These are phyloP conservation scores for Mythimna impura DNA, from an alignment of 2,888 invertebrate species.

Conservation along the genomic window DNA sequence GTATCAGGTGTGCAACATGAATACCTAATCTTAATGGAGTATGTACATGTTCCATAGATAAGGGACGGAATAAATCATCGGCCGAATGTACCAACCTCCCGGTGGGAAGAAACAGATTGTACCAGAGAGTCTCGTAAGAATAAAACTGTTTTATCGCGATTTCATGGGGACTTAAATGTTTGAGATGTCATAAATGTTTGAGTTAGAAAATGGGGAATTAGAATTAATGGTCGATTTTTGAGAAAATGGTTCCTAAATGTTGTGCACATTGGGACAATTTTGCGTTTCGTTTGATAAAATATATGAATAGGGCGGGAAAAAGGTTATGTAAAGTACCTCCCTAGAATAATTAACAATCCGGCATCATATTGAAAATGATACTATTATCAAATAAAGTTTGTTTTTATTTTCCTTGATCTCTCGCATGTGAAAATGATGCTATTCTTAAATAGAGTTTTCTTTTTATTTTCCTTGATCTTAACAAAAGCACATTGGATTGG, in stretches of 20 bases:
- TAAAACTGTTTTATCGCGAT: slow-evolving; percentile 64
- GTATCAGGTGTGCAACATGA: slow-evolving; percentile 88
- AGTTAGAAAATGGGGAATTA: slow-evolving; percentile 42
- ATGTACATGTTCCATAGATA: slow-evolving; percentile 79
- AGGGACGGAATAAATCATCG: slow-evolving; percentile 87
- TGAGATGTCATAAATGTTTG: slow-evolving; percentile 70
- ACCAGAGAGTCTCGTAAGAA: slow-evolving; percentile 60
- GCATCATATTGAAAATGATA: background rate
- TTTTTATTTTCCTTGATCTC: too few species aligned
- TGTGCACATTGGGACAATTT: background rate
- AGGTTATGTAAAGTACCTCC: background rate
- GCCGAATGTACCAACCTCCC: slow-evolving; percentile 82
- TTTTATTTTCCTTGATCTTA: too few species aligned
- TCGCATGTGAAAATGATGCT: background rate
- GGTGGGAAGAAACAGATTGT: slow-evolving; percentile 87
- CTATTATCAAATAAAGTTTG: background rate
- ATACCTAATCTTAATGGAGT: slow-evolving; percentile 89
- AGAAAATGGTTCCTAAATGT: background rate
- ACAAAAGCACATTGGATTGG: background rate
- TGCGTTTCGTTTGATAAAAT: background rate
- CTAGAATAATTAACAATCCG: background rate
- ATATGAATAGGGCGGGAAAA: background rate
- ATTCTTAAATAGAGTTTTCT: background rate
- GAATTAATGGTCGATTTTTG: slow-evolving; percentile 22
- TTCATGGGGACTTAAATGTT: slow-evolving; percentile 68